Base-by-base conservation (phyloP, 2,888 invertebrate species). In the Apantesis nais region DNA sequence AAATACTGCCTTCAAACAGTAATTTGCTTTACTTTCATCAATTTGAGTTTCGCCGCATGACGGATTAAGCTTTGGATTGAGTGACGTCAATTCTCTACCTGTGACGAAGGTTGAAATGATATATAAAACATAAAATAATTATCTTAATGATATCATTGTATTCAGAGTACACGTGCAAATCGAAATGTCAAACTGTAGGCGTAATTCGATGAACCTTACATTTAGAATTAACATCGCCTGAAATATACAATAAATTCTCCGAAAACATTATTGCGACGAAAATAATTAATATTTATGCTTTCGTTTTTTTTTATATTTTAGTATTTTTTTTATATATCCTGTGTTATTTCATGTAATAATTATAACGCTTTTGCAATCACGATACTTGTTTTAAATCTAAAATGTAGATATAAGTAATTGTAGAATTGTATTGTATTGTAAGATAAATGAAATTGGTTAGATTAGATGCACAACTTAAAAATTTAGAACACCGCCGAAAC, bases 121-220 rank as follows among this genome's bases (percentile, higher is more conserved):
- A 52, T 52, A 52, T 52, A n/a, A 52, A 52, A 52, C 22, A 55
- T 16, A 58, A 29, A 5, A 29, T 12, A 34, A 34, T 34, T 34
- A 19, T 70, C 44, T 14, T 74, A 72, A 73, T 58, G 73, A 63
- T 68, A 37, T 22, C 63, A 79, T 78, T 79, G 75, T 79, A 66
- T 34, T 14, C 29, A 55, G 0, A 0, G 14, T 55, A 29, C 16
- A 29, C 14, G 58, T 58, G 29, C 16, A 66, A n/a, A n/a, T n/a
- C n/a, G n/a, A 75, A 52, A 60, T 25, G 31, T 58, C 37, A 52
- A 16, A 70, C 72, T 64, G 82, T 68, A 34, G 72, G 80, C 62
- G 73, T 71, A 69, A 74, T 71, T 79, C 52, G 61, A 66, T 25
- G 74, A 71, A 63, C 79, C 34, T 11, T 68, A 62, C 29, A 37